A percentile compares a stretch with the other conserved stretches of the same genome.
Evolutionary conservation across 1,140 invertebrate genomes (phyloP).

Genomic region (Maniola jurtina): DNA sequence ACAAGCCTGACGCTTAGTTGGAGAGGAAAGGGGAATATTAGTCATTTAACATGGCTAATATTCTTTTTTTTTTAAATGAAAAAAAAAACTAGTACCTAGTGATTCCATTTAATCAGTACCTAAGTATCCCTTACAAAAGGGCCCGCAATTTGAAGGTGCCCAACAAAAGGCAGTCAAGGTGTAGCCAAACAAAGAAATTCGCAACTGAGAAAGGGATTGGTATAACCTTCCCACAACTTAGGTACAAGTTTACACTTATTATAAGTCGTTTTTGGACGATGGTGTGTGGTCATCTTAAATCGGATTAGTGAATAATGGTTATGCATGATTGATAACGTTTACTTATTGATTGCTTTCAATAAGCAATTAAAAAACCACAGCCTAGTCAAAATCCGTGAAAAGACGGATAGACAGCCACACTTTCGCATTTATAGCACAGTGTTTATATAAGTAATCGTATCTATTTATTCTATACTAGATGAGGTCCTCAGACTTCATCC

Average conservation of each 20-base stretch:
- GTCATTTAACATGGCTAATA: no score
- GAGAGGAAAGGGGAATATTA: no score
- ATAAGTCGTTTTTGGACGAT: constrained; percentile 32
- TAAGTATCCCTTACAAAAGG: constrained; percentile 50
- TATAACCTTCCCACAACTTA: constrained; percentile 59
- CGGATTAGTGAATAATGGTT: constrained; percentile 20
- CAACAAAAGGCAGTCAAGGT: constrained; percentile 60
- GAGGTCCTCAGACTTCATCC: no score
- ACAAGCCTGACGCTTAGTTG: no score
- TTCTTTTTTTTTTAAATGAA: no score
- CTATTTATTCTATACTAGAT: no score
- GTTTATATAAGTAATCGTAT: no score
- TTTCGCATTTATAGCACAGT: no score
- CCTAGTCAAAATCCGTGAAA: no score
- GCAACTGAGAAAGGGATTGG: constrained; percentile 61
- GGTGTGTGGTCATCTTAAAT: constrained; percentile 13
- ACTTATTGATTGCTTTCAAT: not conserved
- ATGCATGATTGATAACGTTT: constrained; percentile 22
- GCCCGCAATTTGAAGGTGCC: constrained; percentile 46
- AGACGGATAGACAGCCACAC: no score
- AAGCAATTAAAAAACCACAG: no score
- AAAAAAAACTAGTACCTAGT: constrained; percentile 15
- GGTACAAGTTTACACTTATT: constrained; percentile 1
- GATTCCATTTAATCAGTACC: constrained; percentile 29
- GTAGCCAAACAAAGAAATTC: constrained; percentile 46